Conservation (phyloP, 2,797 vertebrate species). For the Danio albolineatus region DNA sequence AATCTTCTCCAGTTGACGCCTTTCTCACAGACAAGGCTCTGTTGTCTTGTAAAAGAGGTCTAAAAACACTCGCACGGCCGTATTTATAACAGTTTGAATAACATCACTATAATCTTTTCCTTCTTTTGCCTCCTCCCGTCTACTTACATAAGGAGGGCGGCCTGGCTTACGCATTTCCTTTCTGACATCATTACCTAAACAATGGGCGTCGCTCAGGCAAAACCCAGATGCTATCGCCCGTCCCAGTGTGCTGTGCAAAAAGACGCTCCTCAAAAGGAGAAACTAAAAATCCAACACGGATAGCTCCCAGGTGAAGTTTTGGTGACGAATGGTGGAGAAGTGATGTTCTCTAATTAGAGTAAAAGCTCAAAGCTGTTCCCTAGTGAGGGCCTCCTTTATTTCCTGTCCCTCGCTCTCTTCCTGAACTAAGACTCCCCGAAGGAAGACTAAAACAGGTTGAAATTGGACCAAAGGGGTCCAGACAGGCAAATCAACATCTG, state of each 20-base stretch:
- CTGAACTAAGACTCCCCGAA: conserved; percentile 40
- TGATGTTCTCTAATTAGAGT: conserved; percentile 59
- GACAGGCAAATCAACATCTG: conserved; percentile 31
- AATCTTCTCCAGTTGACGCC: conserved; percentile 22
- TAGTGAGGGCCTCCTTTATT: conserved; percentile 48
- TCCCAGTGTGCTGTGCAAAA: conserved; percentile 42
- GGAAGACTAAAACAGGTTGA: conserved; percentile 37
- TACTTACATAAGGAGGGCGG: conserved; percentile 62
- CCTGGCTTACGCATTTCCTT: conserved; percentile 63
- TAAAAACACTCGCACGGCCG: conserved; percentile 36
- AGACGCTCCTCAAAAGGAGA: not conserved
- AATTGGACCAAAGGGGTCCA: conserved; percentile 13
- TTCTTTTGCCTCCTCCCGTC: conserved; percentile 60
- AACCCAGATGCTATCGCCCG: conserved; percentile 69
- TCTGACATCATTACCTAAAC: conserved; percentile 76
- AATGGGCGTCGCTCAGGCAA: conserved; percentile 65
- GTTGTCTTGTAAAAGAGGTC: conserved; percentile 31
- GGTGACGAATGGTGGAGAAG: conserved; percentile 32
- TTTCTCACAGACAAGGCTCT: conserved; percentile 31
- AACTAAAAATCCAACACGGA: not conserved
- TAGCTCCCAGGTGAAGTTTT: conserved; percentile 28
- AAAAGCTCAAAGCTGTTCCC: conserved; percentile 43
- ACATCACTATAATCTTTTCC: conserved; percentile 61
- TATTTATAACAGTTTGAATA: conserved; percentile 62
- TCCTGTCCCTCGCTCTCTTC: conserved; percentile 42